Percentiles rank a stretch among this genome's conserved stretches.
Conservation (phyloP, 2,888 invertebrate species). For the Neoitamus cyanurus region DNA sequence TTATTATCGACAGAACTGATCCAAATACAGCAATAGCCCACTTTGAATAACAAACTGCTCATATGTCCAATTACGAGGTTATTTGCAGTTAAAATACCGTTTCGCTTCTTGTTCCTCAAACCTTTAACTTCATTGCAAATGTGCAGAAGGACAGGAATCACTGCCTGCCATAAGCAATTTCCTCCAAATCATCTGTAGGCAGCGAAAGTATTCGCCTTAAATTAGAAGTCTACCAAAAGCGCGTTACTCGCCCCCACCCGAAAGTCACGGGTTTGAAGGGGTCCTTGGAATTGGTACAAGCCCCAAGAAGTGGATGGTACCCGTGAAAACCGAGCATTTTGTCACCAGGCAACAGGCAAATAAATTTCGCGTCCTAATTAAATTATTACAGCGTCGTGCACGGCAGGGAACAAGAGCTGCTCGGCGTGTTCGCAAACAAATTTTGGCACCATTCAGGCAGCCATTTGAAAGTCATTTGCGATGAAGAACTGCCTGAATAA, state of each 20-base stretch:
- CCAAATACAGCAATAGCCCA: too few relatives aligned
- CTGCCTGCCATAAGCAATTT: neutral
- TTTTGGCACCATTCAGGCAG: neutral
- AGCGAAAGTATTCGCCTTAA: neutral
- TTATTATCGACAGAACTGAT: too few relatives aligned
- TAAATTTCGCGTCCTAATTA: neutral
- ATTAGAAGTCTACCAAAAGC: neutral
- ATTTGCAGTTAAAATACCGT: too few relatives aligned
- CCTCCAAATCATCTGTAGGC: neutral
- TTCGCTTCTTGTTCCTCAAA: too few relatives aligned
- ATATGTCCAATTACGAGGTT: too few relatives aligned
- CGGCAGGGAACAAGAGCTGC: neutral
- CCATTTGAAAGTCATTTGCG: conserved; percentile 21
- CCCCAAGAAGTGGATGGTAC: neutral
- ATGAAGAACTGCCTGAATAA: conserved; percentile 29
- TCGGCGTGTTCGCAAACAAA: neutral
- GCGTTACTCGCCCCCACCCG: neutral
- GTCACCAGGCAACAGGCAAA: conserved; percentile 1
- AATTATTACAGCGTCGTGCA: neutral
- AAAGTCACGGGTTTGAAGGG: neutral
- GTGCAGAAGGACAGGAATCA: neutral
- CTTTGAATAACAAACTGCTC: too few relatives aligned
- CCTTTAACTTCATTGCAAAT: neutral
- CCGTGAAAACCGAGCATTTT: neutral
- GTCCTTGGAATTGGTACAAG: neutral